Base-by-base conservation (phyloP, 1,140 invertebrate genomes). In the Drosophila pruinosa region DNA sequence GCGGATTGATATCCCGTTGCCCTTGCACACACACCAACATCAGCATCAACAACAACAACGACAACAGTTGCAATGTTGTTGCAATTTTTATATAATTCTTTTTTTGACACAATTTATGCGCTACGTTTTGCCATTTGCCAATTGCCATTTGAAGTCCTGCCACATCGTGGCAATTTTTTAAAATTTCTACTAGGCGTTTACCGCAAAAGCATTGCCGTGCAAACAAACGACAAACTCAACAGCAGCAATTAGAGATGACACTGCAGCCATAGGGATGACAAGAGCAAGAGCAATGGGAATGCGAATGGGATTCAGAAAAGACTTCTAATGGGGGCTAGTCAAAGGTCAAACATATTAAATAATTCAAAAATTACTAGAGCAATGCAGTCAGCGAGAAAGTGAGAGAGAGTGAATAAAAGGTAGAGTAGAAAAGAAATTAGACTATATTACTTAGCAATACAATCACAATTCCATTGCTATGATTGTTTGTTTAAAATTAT, bases 1-100 rank as follows among this genome's bases (percentile, higher is more conserved):
- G 82, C 78, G 82, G 82, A 88, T 72, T 88, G 82, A 88, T 88
- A 88, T 88, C 82, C 82, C 82, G 82, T 88, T 82, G 82, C 88
- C 82, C 72, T 61, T 39, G 10, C 14, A 45, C 64, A 54, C 56
- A 62, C 65, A 57, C 57, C 50, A 57, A 10, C n/a, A 14, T 48
- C 53, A 67, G 41, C 43, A 50, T 5, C 56, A 59, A 50, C 58
- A 39, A 19, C 53, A 56, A 28, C 38, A 68, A 14, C 45, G 34
- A 28, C 47, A 52, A 41, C 58, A 61, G 28, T n/a, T 28, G 45
- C 22, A 48, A 48, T 48, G 45, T 48, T 48, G 47, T 50, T 50
- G 47, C 47, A 50, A 50, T 50, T 53, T 34, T 10, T 21, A 53
- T 53, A 36, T 53, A 53, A 53, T 53, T 24, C 41, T 8, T 61